A percentile compares a stretch with the other conserved stretches of the same genome.
Evolutionary conservation across 2,888 invertebrate genomes (phyloP).

Genomic region (Lepidocyrtoides sp.): DNA sequence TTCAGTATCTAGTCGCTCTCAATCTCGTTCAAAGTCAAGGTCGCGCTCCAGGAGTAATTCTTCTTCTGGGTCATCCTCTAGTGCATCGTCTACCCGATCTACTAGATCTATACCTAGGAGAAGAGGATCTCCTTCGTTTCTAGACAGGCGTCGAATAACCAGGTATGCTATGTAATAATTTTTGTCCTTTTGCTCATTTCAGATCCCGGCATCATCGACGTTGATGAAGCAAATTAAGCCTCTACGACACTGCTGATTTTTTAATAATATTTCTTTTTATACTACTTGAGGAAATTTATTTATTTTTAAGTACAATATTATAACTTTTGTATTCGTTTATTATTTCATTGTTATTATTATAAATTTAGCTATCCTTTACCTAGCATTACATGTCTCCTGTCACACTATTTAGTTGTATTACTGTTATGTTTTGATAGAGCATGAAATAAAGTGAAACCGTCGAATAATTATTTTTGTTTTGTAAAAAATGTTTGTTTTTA

Average conservation of each 20-base stretch:
- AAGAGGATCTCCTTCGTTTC: conserved; percentile 97
- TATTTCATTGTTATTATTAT: not conserved
- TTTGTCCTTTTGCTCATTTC: conserved; percentile 86
- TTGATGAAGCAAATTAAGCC: conserved; percentile 59
- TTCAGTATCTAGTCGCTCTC: conserved; percentile 79
- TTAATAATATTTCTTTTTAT: conserved; percentile 13
- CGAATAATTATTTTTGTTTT: no score
- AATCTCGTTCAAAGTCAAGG: conserved; percentile 79
- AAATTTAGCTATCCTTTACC: no score
- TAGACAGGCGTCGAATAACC: conserved; percentile 97
- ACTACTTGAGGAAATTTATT: not conserved
- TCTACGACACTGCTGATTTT: conserved; percentile 18
- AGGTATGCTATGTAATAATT: conserved; percentile 90
- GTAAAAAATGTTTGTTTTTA: not conserved
- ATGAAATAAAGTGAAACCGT: not conserved
- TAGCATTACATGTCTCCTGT: not conserved
- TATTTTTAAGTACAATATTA: conserved; percentile 13
- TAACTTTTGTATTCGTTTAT: not conserved
- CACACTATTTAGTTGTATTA: conserved; percentile 1
- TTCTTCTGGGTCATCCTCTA: conserved; percentile 65
- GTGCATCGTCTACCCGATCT: conserved; percentile 66
- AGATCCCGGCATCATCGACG: conserved; percentile 79
- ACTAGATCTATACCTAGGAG: conserved; percentile 93
- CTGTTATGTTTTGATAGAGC: not conserved
- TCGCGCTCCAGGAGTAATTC: conserved; percentile 77